phyloP scores from a whole-genome alignment of 53 echinoderm and acorn worm species.

The Stichopus horrens region DNA sequence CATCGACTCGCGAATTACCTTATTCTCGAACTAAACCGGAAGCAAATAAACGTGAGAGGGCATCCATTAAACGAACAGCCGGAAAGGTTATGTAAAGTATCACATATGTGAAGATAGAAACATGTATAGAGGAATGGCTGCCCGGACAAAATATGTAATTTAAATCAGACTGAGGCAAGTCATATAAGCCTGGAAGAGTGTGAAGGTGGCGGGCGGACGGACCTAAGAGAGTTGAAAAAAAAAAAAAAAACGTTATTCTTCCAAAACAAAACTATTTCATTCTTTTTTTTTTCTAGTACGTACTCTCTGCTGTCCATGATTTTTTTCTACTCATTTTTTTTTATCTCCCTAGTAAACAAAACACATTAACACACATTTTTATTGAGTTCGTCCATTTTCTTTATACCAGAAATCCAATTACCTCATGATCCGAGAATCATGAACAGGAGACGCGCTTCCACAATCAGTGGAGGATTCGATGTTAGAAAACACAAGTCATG shows the following conservation, averaged over 20 bases:
- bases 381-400: neutral
- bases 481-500: conserved; percentile 36
- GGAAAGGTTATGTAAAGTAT: conserved; percentile 3
- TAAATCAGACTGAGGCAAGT: no score
- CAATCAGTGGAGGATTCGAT: conserved; percentile 40
- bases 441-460: conserved; percentile 48
- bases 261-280: no score
- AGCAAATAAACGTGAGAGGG: neutral
- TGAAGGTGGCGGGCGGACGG: no score
- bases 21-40: neutral
- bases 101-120: neutral
- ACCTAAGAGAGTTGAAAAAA: no score
- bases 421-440: neutral
- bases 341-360: no score
- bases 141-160: no score
- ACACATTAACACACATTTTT: neutral
- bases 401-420: neutral
- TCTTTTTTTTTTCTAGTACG: no score
- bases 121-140: no score
- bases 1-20: conserved; percentile 5
- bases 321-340: no score
- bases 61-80: neutral
- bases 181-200: no score
- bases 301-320: no score
- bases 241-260: no score